These are phyloP conservation scores for Spilogale gracilis DNA, from an alignment of 2,113 vertebrate species.

Conservation along the genomic window DNA sequence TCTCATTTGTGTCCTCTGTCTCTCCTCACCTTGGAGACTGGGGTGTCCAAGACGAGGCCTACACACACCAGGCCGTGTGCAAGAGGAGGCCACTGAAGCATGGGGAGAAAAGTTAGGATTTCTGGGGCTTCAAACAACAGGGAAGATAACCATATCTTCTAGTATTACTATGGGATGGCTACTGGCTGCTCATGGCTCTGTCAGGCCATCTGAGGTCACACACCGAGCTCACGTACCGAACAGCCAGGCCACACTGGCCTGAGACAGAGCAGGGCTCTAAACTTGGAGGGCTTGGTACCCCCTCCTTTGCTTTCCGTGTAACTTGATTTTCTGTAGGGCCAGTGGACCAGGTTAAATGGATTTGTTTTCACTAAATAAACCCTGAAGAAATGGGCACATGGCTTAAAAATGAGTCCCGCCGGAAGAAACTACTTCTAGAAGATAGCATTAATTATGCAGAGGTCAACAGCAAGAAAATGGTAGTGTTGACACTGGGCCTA, in stretches of 20 bases:
- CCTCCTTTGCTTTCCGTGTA: neutral
- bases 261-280: neutral
- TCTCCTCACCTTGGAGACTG: neutral
- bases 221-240: neutral
- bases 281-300: neutral
- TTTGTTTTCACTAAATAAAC: conserved; percentile 21
- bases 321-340: neutral
- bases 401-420: neutral
- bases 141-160: neutral
- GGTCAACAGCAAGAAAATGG: neutral
- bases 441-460: neutral
- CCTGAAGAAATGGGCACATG: neutral
- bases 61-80: too few relatives aligned
- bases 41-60: neutral
- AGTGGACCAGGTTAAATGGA: neutral
- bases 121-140: neutral
- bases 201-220: neutral
- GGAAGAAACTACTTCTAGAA: neutral
- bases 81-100: neutral
- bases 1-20: neutral
- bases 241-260: neutral
- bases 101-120: neutral
- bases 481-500: neutral
- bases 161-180: neutral
- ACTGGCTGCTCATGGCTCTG: neutral